Base-by-base conservation (phyloP, 2,888 invertebrate genomes). In the Copidosoma aretas region DNA sequence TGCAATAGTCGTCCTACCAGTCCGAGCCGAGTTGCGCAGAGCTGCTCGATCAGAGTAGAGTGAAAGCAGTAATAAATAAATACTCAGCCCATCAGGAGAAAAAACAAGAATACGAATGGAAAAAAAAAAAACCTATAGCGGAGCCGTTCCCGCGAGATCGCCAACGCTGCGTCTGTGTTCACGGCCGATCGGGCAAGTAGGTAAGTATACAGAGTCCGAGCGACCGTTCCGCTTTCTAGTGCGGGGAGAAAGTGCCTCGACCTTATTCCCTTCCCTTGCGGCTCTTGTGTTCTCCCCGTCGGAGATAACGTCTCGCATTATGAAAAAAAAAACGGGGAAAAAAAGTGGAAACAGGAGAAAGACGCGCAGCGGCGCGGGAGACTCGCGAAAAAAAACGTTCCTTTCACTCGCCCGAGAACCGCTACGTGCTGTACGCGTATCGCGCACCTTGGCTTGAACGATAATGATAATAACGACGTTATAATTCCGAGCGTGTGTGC, bases 191-290 rank as follows among this genome's bases (percentile, higher is more conserved):
- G 25, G 53, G 43, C 60, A 62, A 46, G 46, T 60, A 61, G 53
- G 43, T 54, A 62, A 46, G 46, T 60, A 61, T 54, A 49, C 22
- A n/a, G 22, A 10, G 53, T 67, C 61, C 25, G 57, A 64, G 43
- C 49, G 59, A 68, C 54, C 52, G 66, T 68, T 73, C 73, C 71
- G 68, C 73, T 73, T 73, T 73, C 73, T 73, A 73, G 54, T 66
- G 19, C 19, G 19, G 24, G 51, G 71, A 73, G 71, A 71, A 70
- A 71, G 67, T 70, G 59, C 67, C 54, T 32, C 22, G 8, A 49
- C 59, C 22, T 43, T 57, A 4, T 54, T 49, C 57, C 53, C 17
- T 60, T 46, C 32, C 46, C 51, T 32, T 39, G 4, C 21, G 25
- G 32, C 49, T 53, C 60, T 51, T 43, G 32, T 32, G 22, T 43